phyloP scores from a whole-genome alignment of 2,888 invertebrate genomes.

The Rhopalosiphum nymphaeae region DNA sequence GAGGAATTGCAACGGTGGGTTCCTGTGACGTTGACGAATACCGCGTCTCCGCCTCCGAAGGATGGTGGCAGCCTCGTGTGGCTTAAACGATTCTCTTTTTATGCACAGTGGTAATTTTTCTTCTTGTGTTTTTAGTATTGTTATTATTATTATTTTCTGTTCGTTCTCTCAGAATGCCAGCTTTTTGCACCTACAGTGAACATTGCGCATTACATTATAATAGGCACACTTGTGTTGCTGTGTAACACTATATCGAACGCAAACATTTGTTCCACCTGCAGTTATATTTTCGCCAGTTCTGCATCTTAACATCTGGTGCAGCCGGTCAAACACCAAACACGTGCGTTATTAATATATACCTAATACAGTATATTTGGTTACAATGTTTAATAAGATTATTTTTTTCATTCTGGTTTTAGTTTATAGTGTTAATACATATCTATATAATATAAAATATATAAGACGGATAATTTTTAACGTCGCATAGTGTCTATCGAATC shows the following conservation, averaged over 20 bases:
- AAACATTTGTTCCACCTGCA: not conserved
- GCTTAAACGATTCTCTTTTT: slow-evolving; percentile 47
- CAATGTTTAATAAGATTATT: too few relatives aligned
- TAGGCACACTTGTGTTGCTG: not conserved
- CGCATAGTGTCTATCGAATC: too few relatives aligned
- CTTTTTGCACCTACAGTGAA: not conserved
- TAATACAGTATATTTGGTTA: too few relatives aligned
- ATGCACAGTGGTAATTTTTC: slow-evolving; percentile 36
- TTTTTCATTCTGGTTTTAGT: too few relatives aligned
- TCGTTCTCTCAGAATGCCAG: not conserved
- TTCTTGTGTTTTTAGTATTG: not conserved
- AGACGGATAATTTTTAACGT: too few relatives aligned
- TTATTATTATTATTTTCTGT: slow-evolving; percentile 1
- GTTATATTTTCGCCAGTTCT: not conserved
- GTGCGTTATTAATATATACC: too few relatives aligned
- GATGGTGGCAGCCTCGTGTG: not conserved
- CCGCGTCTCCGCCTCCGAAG: slow-evolving; percentile 24
- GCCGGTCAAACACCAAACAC: too few relatives aligned
- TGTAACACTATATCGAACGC: not conserved
- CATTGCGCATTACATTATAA: not conserved
- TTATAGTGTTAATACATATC: too few relatives aligned
- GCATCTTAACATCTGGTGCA: too few relatives aligned
- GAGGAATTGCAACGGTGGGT: slow-evolving; percentile 55
- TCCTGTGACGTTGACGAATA: slow-evolving; percentile 62
- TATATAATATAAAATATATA: too few relatives aligned